Percentiles rank a stretch among this genome's conserved stretches.
phyloP scores from a whole-genome alignment of 2,888 invertebrate genomes.

The Antheraea yamamai region DNA sequence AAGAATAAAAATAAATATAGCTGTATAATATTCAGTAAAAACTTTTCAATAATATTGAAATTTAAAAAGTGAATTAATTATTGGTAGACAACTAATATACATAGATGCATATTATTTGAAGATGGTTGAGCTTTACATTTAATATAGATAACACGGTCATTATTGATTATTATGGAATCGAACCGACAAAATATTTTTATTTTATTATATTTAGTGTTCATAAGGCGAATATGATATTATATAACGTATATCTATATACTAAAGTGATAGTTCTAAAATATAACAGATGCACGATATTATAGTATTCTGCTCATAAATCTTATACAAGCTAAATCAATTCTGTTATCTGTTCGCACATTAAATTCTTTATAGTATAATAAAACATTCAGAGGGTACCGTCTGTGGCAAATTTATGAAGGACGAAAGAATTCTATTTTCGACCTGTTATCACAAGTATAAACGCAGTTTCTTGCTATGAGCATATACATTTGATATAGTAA shows the following conservation, averaged over 20 bases:
- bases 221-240: background rate
- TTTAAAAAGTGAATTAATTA: too few relatives aligned
- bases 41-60: too few relatives aligned
- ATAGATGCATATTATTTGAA: too few relatives aligned
- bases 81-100: too few relatives aligned
- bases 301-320: slow-evolving; percentile 40
- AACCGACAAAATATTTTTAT: background rate
- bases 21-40: too few relatives aligned
- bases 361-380: slow-evolving; percentile 48
- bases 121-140: too few relatives aligned
- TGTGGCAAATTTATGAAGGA: slow-evolving; percentile 42
- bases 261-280: background rate
- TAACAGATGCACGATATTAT: slow-evolving; percentile 27
- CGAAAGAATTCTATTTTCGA: slow-evolving; percentile 36
- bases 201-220: background rate
- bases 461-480: background rate
- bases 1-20: too few relatives aligned
- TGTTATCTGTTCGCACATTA: slow-evolving; percentile 44
- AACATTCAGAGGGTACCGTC: slow-evolving; percentile 42
- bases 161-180: too few relatives aligned
- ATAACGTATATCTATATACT: background rate
- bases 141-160: too few relatives aligned
- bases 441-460: slow-evolving; percentile 23
- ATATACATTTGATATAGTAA: background rate
- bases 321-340: slow-evolving; percentile 42